These are phyloP conservation scores for Vanessa tameamea DNA, from an alignment of 1,140 invertebrate species.

Conservation along the genomic window DNA sequence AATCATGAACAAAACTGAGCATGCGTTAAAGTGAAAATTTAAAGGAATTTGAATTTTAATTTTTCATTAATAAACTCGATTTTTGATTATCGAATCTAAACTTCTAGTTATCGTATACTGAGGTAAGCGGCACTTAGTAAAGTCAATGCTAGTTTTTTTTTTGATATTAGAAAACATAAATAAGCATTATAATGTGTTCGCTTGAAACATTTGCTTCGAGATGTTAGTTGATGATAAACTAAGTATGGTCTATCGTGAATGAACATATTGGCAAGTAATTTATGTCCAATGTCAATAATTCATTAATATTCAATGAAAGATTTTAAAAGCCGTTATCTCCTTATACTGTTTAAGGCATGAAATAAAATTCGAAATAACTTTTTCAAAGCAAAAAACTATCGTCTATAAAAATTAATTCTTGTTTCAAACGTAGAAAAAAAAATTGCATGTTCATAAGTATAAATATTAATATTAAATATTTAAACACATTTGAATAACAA, in stretches of 20 bases:
- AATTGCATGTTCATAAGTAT: too few species aligned
- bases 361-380: neutral
- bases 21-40: conserved; percentile 26
- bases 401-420: neutral
- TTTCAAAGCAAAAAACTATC: too few species aligned
- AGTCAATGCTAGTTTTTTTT: conserved; percentile 31
- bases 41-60: conserved; percentile 29
- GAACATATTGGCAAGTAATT: conserved; percentile 12
- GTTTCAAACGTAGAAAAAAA: neutral
- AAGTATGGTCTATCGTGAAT: conserved; percentile 10
- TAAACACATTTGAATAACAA: too few species aligned
- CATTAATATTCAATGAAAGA: conserved; percentile 1
- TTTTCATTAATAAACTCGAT: conserved; percentile 28
- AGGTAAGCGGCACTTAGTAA: conserved; percentile 33
- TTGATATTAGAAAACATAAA: conserved; percentile 37
- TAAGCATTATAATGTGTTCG: conserved; percentile 31
- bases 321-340: neutral
- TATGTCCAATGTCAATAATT: neutral
- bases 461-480: too few species aligned
- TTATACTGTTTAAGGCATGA: neutral
- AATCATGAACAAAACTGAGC: conserved; percentile 42
- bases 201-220: conserved; percentile 24
- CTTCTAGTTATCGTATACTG: conserved; percentile 35
- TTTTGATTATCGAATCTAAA: conserved; percentile 32
- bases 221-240: conserved; percentile 22